Percentiles rank a stretch among this genome's conserved stretches.
phyloP scores from a whole-genome alignment of 2,797 vertebrate species.

The Falco novaeseelandiae region DNA sequence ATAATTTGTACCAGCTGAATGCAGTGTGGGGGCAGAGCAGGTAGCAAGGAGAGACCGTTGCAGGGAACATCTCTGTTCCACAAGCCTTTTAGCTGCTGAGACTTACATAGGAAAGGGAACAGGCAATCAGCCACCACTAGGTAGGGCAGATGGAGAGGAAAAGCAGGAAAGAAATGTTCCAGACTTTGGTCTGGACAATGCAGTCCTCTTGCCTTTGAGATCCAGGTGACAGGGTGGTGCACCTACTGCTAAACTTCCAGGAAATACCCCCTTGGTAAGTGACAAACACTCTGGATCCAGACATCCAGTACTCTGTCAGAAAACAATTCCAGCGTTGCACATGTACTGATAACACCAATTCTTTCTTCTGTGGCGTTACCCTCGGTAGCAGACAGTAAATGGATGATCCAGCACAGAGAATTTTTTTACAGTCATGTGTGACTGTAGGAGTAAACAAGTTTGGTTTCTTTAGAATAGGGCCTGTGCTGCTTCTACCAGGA shows the following conservation, averaged over 20 bases:
- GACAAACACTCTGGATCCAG: rapidly evolving
- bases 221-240: rapidly evolving
- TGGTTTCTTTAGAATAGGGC: background rate
- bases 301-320: rapidly evolving
- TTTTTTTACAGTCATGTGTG: background rate
- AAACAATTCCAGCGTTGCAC: rapidly evolving
- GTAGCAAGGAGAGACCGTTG: background rate
- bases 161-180: background rate
- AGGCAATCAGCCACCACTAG: background rate
- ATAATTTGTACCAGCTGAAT: too few relatives aligned
- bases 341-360: rapidly evolving
- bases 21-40: background rate
- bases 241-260: background rate
- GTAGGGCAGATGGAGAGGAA: background rate
- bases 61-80: rapidly evolving
- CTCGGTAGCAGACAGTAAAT: background rate
- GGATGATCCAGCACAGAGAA: background rate
- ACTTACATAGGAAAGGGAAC: background rate
- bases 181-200: background rate
- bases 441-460: background rate
- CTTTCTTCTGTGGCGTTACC: background rate
- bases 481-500: background rate
- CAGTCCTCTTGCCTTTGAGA: background rate
- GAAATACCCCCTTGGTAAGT: background rate
- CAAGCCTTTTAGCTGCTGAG: background rate